Evolutionary conservation across 2,888 invertebrate genomes (phyloP).

Genomic region (Resseliella maxima): DNA sequence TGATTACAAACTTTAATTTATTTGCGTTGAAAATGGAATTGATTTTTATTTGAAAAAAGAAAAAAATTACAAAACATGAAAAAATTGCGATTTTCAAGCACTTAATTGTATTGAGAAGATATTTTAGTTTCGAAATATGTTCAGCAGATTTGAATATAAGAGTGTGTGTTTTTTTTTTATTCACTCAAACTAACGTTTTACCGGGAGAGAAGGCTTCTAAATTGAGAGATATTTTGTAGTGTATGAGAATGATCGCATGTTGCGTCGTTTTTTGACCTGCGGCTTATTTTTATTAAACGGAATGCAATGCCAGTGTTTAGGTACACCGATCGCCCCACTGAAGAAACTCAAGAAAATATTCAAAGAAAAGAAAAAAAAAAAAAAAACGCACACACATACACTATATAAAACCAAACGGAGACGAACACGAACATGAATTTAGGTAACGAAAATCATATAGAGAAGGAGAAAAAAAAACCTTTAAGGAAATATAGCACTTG

Average conservation of each 20-base stretch:
- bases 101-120: no score
- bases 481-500: neutral
- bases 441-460: slow-evolving; percentile 35
- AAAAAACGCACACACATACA: neutral
- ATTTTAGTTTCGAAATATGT: no score
- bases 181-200: neutral
- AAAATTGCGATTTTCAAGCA: no score
- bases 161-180: neutral
- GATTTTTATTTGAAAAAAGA: no score
- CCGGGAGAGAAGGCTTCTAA: neutral
- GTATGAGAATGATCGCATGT: neutral
- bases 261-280: slow-evolving; percentile 18
- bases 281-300: neutral
- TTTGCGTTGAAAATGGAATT: no score
- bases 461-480: slow-evolving; percentile 8
- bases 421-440: slow-evolving; percentile 33
- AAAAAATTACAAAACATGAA: no score
- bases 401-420: no score
- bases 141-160: neutral
- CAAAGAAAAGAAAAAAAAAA: neutral
- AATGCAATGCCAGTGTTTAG: slow-evolving; percentile 37
- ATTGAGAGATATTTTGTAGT: neutral
- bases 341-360: neutral
- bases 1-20: no score
- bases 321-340: slow-evolving; percentile 3